These are phyloP conservation scores for Drosophila anceps DNA, from an alignment of 2,888 invertebrate species.

Conservation along the genomic window DNA sequence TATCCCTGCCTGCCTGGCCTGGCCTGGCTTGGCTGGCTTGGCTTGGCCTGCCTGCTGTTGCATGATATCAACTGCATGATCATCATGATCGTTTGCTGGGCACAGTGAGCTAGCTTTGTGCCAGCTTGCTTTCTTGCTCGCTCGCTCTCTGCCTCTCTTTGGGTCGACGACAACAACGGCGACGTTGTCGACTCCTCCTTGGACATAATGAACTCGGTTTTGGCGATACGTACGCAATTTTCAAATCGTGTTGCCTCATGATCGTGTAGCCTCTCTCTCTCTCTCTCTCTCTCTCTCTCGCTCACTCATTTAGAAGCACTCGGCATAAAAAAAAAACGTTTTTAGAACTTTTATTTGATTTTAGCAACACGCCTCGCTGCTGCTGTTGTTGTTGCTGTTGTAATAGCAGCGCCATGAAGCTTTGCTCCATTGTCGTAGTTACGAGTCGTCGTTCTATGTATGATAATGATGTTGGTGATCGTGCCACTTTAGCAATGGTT, in stretches of 20 bases:
- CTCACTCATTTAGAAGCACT: too few relatives aligned
- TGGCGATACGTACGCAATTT: conserved; percentile 75
- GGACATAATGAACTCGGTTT: conserved; percentile 78
- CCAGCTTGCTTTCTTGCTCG: conserved; percentile 19
- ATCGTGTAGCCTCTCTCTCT: conserved; percentile 31
- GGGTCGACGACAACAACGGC: too few relatives aligned
- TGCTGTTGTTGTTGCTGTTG: conserved; percentile 17
- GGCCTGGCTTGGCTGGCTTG: conserved; percentile 21
- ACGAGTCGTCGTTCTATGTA: conserved; percentile 52
- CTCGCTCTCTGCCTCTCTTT: conserved; percentile 15
- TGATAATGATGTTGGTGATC: conserved; percentile 82
- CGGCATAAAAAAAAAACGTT: conserved; percentile 60
- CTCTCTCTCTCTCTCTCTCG: conserved; percentile 8
- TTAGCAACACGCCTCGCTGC: conserved; percentile 55
- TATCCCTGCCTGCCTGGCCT: conserved; percentile 21
- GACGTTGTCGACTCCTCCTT: conserved; percentile 55
- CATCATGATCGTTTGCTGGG: conserved; percentile 66
- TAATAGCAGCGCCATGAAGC: conserved; percentile 33
- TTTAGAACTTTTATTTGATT: conserved; percentile 76
- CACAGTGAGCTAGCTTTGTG: conserved; percentile 73
- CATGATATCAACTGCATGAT: conserved; percentile 74
- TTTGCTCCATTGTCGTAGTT: conserved; percentile 52
- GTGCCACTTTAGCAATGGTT: conserved; percentile 82
- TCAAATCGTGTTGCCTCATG: conserved; percentile 74
- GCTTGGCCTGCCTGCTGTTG: conserved; percentile 28